Conservation (phyloP, 1,140 invertebrate species). For the Caerostris extrusa region DNA sequence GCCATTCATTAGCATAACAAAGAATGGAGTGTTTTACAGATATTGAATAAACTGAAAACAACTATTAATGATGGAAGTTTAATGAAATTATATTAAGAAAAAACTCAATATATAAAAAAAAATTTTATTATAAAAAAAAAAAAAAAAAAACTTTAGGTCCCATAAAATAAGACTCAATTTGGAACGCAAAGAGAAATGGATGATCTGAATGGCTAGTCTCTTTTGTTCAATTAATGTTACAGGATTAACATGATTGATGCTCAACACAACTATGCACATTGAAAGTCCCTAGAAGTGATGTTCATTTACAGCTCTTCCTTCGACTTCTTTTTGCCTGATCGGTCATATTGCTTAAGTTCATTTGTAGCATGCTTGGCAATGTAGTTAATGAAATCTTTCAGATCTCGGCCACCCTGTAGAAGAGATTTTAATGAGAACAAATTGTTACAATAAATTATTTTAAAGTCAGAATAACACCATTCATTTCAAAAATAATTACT, state of each 20-base stretch:
- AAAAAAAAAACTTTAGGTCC: slow-evolving; percentile 71
- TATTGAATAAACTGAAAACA: too few relatives aligned
- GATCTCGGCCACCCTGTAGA: slow-evolving; percentile 91
- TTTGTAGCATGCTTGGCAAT: slow-evolving; percentile 95
- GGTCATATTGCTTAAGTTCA: slow-evolving; percentile 93
- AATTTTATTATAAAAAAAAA: slow-evolving; percentile 71
- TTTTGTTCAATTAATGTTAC: slow-evolving; percentile 63
- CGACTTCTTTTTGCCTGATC: slow-evolving; percentile 91
- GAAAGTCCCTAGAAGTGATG: slow-evolving; percentile 27
- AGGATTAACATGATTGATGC: slow-evolving; percentile 60
- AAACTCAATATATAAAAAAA: slow-evolving; percentile 10
- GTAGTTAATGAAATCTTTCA: slow-evolving; percentile 98
- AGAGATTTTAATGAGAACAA: too few relatives aligned
- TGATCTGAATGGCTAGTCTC: slow-evolving; percentile 33
- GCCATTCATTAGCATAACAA: too few relatives aligned
- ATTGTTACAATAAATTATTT: too few relatives aligned
- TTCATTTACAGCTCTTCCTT: slow-evolving; percentile 61
- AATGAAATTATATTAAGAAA: too few relatives aligned
- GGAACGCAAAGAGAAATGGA: slow-evolving; percentile 24
- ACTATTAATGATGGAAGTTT: too few relatives aligned
- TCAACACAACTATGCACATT: slow-evolving; percentile 50
- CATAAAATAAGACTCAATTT: slow-evolving; percentile 33
- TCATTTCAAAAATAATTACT: too few relatives aligned
- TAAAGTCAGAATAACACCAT: too few relatives aligned
- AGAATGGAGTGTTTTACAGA: too few relatives aligned